A percentile compares a stretch with the other conserved stretches of the same genome.
Conservation (phyloP, 2,113 vertebrate species). For the Cromileptes altivelis region DNA sequence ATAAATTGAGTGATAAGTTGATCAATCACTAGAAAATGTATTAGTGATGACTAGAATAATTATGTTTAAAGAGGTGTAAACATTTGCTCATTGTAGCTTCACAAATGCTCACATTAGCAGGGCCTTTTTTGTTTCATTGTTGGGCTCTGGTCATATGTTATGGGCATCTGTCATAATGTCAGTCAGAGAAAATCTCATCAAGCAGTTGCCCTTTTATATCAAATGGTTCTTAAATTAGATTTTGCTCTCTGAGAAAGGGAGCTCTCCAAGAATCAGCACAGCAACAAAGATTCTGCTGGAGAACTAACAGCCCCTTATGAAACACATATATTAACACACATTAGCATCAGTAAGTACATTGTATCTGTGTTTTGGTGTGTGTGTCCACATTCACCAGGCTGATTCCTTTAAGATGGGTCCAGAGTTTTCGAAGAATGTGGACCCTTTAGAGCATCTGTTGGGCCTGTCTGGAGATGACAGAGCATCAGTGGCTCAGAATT, state of each 20-base stretch:
- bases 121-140: neutral
- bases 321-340: neutral
- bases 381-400: slow-evolving; percentile 81
- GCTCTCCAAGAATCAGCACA: neutral
- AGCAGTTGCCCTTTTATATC: neutral
- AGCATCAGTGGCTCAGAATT: slow-evolving; percentile 41
- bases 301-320: neutral
- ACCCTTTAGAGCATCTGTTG: slow-evolving; percentile 82
- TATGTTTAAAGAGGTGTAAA: neutral
- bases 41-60: neutral
- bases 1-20: neutral
- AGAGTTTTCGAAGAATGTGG: slow-evolving; percentile 86
- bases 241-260: neutral
- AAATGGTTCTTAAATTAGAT: neutral
- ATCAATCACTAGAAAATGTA: neutral
- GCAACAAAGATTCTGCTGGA: neutral
- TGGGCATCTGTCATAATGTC: neutral
- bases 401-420: slow-evolving; percentile 96
- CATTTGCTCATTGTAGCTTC: neutral
- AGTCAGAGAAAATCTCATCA: neutral
- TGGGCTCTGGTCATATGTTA: neutral
- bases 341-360: neutral
- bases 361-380: slow-evolving; percentile 9
- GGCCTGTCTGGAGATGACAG: slow-evolving; percentile 71
- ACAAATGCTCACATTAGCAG: too few species aligned